Conservation (phyloP, 2,797 vertebrate species). For the Sphenodon punctatus region DNA sequence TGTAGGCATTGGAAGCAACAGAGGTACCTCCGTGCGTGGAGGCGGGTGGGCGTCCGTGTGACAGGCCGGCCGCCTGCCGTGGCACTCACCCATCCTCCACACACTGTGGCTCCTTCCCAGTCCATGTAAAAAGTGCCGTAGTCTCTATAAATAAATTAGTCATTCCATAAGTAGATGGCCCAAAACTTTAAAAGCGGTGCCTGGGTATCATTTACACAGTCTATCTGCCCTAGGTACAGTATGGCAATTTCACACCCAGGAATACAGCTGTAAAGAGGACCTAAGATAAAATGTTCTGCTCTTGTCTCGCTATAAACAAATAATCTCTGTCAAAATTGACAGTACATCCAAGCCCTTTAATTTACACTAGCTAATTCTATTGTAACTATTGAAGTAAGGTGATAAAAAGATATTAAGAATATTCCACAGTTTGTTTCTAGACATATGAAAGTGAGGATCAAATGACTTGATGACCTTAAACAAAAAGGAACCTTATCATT, state of each 20-base stretch:
- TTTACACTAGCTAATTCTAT: not conserved
- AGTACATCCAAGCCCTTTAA: not conserved
- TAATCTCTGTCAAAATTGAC: slow-evolving; percentile 1
- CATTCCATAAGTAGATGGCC: not conserved
- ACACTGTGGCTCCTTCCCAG: too few relatives aligned
- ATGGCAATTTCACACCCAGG: not conserved
- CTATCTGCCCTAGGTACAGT: not conserved
- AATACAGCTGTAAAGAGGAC: not conserved
- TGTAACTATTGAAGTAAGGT: not conserved
- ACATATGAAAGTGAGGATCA: not conserved
- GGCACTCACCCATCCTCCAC: too few relatives aligned
- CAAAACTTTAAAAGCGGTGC: not conserved
- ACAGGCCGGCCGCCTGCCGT: too few relatives aligned
- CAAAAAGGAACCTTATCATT: not conserved
- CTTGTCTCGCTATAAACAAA: not conserved
- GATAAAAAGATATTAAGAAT: not conserved
- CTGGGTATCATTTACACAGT: not conserved
- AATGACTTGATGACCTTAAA: accelerated
- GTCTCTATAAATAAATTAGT: not conserved
- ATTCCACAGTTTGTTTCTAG: not conserved
- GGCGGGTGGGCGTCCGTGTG: too few relatives aligned
- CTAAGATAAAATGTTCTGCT: not conserved
- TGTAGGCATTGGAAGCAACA: too few relatives aligned
- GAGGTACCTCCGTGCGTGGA: too few relatives aligned
- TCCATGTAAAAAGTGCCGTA: too few relatives aligned